Evolutionary conservation across 2,888 invertebrate species (phyloP), one percentile per base, ranked within the genome.

Genomic region (Lydus trimaculatus): DNA sequence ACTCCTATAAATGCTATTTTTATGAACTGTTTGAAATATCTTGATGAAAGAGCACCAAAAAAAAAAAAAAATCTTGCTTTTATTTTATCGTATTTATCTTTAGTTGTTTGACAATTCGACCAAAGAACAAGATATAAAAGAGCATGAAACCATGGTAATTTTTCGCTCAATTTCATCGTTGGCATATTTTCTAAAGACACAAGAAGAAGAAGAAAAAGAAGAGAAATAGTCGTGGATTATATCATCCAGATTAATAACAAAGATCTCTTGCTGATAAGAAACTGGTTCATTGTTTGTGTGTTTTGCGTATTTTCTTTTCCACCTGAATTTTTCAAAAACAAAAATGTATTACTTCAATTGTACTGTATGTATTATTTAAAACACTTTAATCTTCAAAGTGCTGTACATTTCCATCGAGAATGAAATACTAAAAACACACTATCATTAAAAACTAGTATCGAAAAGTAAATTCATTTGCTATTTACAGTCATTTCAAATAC

Each of bases 211-310:
- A 36, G 15, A 36, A 36, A 36, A 48, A 20, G 1, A 36, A 15
- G 15, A 36, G 15, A 36, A 36, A 36, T 15, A 33, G 3, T 9
- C 33, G 1, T 3, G 36, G 7, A 36, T 20, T 23, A 48, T 20
- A 48, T 43, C 20, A 11, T 48, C 20, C 9, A 20, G 48, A 48
- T 43, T 43, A 48, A 48, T 65, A 69, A 65, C 65, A 62, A 63
- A 69, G 48, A 62, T 69, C 63, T 69, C 65, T 63, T 65, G 69
- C 65, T 69, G 69, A 69, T 69, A 69, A 65, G 63, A 69, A 65
- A 65, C 59, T 68, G 61, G 65, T 69, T 60, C 56, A 36, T 68
- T 64, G 2, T 48, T 20, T 20, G 20, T 9, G 4, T 48, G 17
- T 43, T 43, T 43, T 17, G 13, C 36, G 7, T 17, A 17, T n/a